These are phyloP conservation scores for Drosophila multiciliata DNA, from an alignment of 2,888 invertebrate genomes.

Conservation along the genomic window DNA sequence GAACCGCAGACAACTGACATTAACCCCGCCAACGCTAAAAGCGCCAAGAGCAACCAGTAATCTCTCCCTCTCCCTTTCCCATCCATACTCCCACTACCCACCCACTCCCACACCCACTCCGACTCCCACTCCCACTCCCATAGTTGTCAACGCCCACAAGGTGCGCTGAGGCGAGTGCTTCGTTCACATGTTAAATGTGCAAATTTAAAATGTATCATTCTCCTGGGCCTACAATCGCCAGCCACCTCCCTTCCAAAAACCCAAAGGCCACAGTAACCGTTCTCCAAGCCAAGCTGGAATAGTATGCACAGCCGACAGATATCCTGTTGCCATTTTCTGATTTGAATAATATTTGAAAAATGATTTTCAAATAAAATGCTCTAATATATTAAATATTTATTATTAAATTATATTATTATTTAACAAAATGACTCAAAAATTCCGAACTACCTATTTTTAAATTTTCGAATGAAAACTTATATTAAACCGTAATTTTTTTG, in stretches of 20 bases:
- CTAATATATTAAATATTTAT: not conserved
- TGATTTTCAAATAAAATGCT: fast-evolving
- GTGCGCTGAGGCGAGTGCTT: constrained; percentile 22
- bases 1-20: constrained; percentile 57
- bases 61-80: not conserved
- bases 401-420: not conserved
- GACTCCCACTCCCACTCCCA: not conserved
- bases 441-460: not conserved
- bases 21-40: constrained; percentile 49
- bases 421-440: fast-evolving
- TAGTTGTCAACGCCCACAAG: constrained; percentile 51
- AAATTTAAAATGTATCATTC: constrained; percentile 69
- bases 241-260: constrained; percentile 12
- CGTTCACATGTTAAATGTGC: constrained; percentile 57
- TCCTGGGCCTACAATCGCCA: constrained; percentile 20
- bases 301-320: not conserved
- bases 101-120: constrained; percentile 1
- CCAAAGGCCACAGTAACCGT: not conserved
- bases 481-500: too few species aligned
- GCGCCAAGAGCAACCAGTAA: constrained; percentile 6
- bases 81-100: not conserved
- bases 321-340: not conserved
- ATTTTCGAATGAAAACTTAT: not conserved
- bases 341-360: not conserved
- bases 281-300: not conserved